Evolutionary conservation across 2,797 vertebrate species (phyloP), one percentile per base, ranked within the genome.

Genomic region (Sarcoramphus papa): DNA sequence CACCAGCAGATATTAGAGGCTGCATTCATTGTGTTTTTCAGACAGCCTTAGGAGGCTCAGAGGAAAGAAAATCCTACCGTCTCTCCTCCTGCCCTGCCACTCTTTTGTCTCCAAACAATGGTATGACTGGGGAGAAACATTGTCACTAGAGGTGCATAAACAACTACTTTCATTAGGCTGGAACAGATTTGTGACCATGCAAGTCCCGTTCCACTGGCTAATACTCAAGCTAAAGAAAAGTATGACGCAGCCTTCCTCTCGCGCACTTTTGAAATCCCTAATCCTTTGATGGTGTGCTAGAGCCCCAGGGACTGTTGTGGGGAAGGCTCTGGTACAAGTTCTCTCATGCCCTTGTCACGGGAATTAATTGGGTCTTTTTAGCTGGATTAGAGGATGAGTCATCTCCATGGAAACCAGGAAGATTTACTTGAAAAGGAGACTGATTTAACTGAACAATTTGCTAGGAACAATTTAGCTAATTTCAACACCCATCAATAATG

Each of bases 331-430:
- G 15, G n/a, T 48, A 47, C 20, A 82, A 85, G 14, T 30, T 91
- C 25, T 87, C 40, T 89, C 67, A 57, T 67, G 41, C 31, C 60
- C 59, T 91, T 70, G 85, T 83, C 45, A 63, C 1, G 0, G 45
- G 45, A 96, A 90, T 93, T 96, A 90, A 79, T 76, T 88, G 40
- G n/a, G 51, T 70, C 50, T 85, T 90, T 90, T 92, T 73, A 64
- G 21, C 33, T 78, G 89, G 62, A 75, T 93, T 92, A 96, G 43
- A 53, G 64, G 51, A 86, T 70, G 74, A 89, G 22, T 89, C 40
- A 51, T 95, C 73, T 90, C 93, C 93, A 89, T 94, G 88, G 88
- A 95, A 96, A 93, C 90, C 7, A 48, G 47, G 25, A 88, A 85
- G 51, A 70, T 57, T 85, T 82, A 80, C 74, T 76, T 82, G 40